Percentiles rank a stretch among this genome's conserved stretches.
phyloP scores from a whole-genome alignment of 2,888 invertebrate genomes.

The Ormia ochracea region DNA sequence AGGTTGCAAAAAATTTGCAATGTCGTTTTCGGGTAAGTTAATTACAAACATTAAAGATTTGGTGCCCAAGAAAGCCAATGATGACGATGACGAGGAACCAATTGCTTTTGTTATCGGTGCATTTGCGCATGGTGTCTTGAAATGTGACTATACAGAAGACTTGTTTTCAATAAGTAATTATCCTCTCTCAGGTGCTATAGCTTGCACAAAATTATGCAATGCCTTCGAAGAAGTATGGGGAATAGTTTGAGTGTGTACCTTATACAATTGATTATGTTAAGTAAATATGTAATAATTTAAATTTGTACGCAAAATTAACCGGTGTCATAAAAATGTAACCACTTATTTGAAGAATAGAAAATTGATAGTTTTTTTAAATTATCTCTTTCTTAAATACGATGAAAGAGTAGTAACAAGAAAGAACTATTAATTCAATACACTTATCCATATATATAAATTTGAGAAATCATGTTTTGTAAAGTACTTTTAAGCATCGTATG shows the following conservation, averaged over 20 bases:
- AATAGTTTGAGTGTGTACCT: slow-evolving; percentile 78
- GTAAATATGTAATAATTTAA: not conserved
- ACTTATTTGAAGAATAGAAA: no score
- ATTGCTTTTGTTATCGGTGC: slow-evolving; percentile 95
- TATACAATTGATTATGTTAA: slow-evolving; percentile 59
- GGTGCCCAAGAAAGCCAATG: slow-evolving; percentile 79
- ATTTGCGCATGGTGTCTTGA: slow-evolving; percentile 97
- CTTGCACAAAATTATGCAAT: slow-evolving; percentile 95
- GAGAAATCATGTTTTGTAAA: no score
- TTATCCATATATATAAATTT: no score
- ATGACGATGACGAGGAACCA: slow-evolving; percentile 85
- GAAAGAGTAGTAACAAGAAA: no score
- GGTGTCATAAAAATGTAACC: not conserved
- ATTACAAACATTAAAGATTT: slow-evolving; percentile 84
- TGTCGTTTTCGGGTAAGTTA: slow-evolving; percentile 91
- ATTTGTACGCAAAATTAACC: not conserved
- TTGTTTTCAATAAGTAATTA: slow-evolving; percentile 95
- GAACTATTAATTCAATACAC: no score
- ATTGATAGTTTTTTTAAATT: no score
- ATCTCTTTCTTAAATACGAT: no score
- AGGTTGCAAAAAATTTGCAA: slow-evolving; percentile 91
- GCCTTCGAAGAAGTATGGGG: slow-evolving; percentile 97
- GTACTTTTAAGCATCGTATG: no score
- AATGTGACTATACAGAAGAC: slow-evolving; percentile 92
- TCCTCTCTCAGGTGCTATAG: slow-evolving; percentile 96